Evolutionary conservation across 1,140 invertebrate species (phyloP).

Genomic region (Doryteuthis pealeii): DNA sequence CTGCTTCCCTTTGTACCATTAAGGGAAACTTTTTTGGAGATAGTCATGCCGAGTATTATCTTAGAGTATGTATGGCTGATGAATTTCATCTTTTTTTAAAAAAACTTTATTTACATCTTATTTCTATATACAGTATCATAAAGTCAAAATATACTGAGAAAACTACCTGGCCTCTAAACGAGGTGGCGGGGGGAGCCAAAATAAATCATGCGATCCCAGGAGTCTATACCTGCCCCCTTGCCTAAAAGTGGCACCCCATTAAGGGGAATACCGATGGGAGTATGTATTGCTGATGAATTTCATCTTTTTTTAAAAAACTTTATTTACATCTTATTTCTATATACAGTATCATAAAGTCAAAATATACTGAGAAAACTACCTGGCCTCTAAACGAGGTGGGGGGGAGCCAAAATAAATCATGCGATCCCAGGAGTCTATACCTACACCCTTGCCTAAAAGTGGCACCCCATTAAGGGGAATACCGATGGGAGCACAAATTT

Average conservation of each 20-base stretch:
- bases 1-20: constrained; percentile 73
- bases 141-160: not conserved
- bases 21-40: constrained; percentile 72
- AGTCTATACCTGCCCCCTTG: too few relatives aligned
- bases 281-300: constrained; percentile 21
- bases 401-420: too few relatives aligned
- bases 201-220: too few relatives aligned
- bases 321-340: not conserved
- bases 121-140: not conserved
- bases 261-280: constrained; percentile 68
- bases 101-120: not conserved
- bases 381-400: too few relatives aligned
- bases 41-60: constrained; percentile 70
- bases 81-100: constrained; percentile 12
- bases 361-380: not conserved
- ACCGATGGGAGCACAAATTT: constrained; percentile 60
- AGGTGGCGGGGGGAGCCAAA: too few relatives aligned
- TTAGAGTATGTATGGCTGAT: constrained; percentile 33
- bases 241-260: too few relatives aligned
- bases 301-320: constrained; percentile 14
- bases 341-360: not conserved
- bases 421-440: too few relatives aligned
- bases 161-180: too few relatives aligned
- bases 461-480: constrained; percentile 73
- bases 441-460: too few relatives aligned